Conservation (phyloP, 2,888 invertebrate genomes). For the Eubasilissa splendida region DNA sequence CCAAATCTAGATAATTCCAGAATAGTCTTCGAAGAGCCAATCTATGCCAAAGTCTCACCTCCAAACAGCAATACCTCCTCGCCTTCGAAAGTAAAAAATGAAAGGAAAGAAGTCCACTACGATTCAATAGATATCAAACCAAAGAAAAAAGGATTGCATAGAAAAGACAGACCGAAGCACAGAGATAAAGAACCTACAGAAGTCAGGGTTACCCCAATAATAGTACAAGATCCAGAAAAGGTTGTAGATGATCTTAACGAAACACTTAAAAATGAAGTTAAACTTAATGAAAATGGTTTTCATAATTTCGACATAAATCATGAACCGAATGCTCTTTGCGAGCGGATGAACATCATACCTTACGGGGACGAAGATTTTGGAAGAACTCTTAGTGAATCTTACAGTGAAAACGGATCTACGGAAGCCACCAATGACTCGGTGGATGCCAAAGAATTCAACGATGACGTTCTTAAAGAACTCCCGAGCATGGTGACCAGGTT, state of each 20-base stretch:
- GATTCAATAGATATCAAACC: slow-evolving; percentile 72
- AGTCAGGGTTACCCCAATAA: slow-evolving; percentile 51
- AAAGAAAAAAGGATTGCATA: slow-evolving; percentile 61
- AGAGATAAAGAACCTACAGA: slow-evolving; percentile 54
- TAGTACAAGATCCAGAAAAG: slow-evolving; percentile 31
- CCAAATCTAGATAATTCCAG: slow-evolving; percentile 64
- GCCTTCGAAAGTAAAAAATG: slow-evolving; percentile 65
- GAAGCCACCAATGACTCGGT: slow-evolving; percentile 66
- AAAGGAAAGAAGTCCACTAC: slow-evolving; percentile 67
- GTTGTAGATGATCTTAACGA: slow-evolving; percentile 41
- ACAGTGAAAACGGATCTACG: slow-evolving; percentile 68
- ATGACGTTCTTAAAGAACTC: slow-evolving; percentile 70
- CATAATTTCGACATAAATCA: slow-evolving; percentile 35
- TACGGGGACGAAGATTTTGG: slow-evolving; percentile 36
- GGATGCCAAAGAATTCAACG: slow-evolving; percentile 65
- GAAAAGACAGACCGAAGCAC: slow-evolving; percentile 51
- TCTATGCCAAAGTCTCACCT: slow-evolving; percentile 70
- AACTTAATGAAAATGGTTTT: slow-evolving; percentile 17
- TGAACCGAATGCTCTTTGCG: slow-evolving; percentile 6
- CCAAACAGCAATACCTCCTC: slow-evolving; percentile 67
- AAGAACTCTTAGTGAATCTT: slow-evolving; percentile 59
- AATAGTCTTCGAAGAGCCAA: slow-evolving; percentile 64
- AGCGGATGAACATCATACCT: slow-evolving; percentile 30
- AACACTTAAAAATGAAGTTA: slow-evolving; percentile 33
- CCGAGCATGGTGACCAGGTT: slow-evolving; percentile 71